Percentiles rank a stretch among this genome's conserved stretches.
Evolutionary conservation across 2,888 invertebrate genomes (phyloP).

Genomic region (Caenorhabditis becei): DNA sequence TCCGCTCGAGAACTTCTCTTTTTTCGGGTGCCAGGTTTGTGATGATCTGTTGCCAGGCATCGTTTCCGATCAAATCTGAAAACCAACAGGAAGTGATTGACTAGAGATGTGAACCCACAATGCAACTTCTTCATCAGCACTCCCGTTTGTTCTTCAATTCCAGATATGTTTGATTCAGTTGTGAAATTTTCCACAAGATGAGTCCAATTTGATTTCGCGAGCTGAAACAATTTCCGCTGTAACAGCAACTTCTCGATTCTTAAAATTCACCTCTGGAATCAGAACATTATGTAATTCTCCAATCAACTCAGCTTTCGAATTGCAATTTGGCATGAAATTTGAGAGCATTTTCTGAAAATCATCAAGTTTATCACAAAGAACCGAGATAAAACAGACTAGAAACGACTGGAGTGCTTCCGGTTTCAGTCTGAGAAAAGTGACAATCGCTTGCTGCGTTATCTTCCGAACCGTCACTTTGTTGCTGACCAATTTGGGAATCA

Average conservation of each 20-base stretch:
- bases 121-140: slow-evolving; percentile 43
- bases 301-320: slow-evolving; percentile 77
- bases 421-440: slow-evolving; percentile 78
- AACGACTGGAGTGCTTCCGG: slow-evolving; percentile 82
- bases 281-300: slow-evolving; percentile 83
- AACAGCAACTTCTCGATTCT: not conserved
- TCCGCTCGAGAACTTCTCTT: slow-evolving; percentile 22
- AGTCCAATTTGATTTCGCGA: slow-evolving; percentile 55
- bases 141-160: slow-evolving; percentile 27
- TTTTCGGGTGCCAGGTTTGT: slow-evolving; percentile 33
- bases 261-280: slow-evolving; percentile 82
- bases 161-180: slow-evolving; percentile 6
- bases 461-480: slow-evolving; percentile 79
- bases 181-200: slow-evolving; percentile 39
- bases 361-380: not conserved
- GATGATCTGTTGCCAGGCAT: slow-evolving; percentile 38
- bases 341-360: slow-evolving; percentile 76
- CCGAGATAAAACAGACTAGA: slow-evolving; percentile 79
- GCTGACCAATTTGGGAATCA: slow-evolving; percentile 81
- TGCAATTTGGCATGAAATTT: slow-evolving; percentile 50
- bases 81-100: not conserved
- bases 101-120: not conserved
- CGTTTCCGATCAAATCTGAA: slow-evolving; percentile 55
- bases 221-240: slow-evolving; percentile 11
- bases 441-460: slow-evolving; percentile 83